Evolutionary conservation across 2,797 vertebrate species (phyloP).

Genomic region (Bryconaethiops microstoma): DNA sequence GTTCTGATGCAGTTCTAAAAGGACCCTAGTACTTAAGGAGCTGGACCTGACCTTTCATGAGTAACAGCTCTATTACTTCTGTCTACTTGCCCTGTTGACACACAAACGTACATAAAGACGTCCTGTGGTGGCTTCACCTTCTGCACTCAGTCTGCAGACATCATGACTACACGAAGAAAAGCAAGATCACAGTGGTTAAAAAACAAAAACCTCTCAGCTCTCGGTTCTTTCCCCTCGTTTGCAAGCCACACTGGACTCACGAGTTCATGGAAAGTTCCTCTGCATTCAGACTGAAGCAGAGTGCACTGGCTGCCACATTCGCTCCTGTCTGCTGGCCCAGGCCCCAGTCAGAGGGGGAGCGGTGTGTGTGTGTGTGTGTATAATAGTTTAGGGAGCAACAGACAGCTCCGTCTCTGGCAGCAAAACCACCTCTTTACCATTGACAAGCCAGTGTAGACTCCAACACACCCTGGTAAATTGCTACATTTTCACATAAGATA

Average conservation of each 20-base stretch:
- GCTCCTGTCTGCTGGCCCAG: constrained; percentile 56
- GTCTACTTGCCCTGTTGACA: constrained; percentile 24
- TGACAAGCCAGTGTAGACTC: constrained; percentile 56
- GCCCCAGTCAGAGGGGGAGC: constrained; percentile 45
- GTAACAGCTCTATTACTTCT: background rate
- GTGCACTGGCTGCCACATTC: constrained; percentile 61
- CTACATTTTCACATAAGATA: constrained; percentile 50
- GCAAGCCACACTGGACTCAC: constrained; percentile 51
- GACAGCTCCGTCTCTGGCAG: constrained; percentile 15
- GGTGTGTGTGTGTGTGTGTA: constrained; percentile 27
- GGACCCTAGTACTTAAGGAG: too few species aligned
- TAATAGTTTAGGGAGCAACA: constrained; percentile 54
- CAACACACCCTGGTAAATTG: constrained; percentile 67
- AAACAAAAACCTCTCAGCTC: constrained; percentile 29
- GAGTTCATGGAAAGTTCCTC: constrained; percentile 62
- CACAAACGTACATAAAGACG: constrained; percentile 8
- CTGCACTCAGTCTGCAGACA: constrained; percentile 8
- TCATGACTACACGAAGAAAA: constrained; percentile 27
- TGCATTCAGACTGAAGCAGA: constrained; percentile 45
- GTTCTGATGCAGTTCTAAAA: background rate
- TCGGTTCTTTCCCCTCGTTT: constrained; percentile 46
- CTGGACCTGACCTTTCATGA: too few species aligned
- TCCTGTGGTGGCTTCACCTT: constrained; percentile 15
- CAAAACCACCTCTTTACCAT: constrained; percentile 35
- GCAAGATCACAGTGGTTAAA: constrained; percentile 36